Conservation (phyloP, 1,140 invertebrate species). For the Fopius arisanus region DNA sequence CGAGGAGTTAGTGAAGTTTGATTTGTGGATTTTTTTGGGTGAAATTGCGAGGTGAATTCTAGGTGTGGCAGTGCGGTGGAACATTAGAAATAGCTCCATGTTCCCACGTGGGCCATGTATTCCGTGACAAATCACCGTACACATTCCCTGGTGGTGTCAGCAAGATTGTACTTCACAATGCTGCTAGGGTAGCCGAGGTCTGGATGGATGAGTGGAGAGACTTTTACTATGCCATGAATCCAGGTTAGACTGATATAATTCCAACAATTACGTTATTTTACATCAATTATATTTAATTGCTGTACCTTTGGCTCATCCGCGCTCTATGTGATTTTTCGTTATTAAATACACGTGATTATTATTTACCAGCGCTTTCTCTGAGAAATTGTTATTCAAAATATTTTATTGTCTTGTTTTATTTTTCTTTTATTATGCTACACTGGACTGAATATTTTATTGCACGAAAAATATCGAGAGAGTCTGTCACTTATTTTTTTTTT, state of each 20-base stretch:
- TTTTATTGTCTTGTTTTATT: not conserved
- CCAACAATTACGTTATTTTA: not conserved
- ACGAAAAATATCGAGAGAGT: too few species aligned
- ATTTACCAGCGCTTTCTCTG: too few species aligned
- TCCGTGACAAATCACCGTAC: constrained; percentile 98
- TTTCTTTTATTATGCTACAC: too few species aligned
- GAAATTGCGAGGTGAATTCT: constrained; percentile 58
- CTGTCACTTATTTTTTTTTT: too few species aligned
- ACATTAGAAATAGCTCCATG: constrained; percentile 95
- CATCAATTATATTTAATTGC: not conserved
- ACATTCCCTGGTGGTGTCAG: constrained; percentile 98
- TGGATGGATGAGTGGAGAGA: constrained; percentile 99
- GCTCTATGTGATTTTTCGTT: not conserved
- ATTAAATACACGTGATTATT: too few species aligned
- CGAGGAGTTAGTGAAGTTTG: not conserved
- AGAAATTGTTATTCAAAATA: not conserved
- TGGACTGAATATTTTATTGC: too few species aligned
- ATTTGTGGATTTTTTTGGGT: not conserved
- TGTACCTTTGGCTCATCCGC: constrained; percentile 9
- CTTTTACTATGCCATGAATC: constrained; percentile 98
- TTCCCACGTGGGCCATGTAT: constrained; percentile 97
- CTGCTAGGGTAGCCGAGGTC: constrained; percentile 93
- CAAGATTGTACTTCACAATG: constrained; percentile 96
- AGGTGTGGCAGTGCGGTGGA: constrained; percentile 98
- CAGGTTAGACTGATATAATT: constrained; percentile 77